Evolutionary conservation across 1,140 invertebrate genomes (phyloP), one percentile per base, ranked within the genome.

Genomic region (Ruditapes philippinarum): DNA sequence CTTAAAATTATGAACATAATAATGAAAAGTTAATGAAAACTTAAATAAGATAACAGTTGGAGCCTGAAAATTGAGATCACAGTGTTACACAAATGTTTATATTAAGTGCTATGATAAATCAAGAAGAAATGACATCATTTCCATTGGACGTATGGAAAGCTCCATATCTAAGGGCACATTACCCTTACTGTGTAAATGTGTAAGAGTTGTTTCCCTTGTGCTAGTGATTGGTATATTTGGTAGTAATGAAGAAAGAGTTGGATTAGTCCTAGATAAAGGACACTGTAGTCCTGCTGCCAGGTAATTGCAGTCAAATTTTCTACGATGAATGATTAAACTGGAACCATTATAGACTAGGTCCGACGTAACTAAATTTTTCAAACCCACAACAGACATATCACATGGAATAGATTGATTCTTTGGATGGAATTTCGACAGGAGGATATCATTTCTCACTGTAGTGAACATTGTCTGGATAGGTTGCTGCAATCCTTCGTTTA

Each of bases 271-370:
- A 38, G 80, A 62, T 36, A 79, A 62, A 4, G 91, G 25, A 89
- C 94, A 95, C 85, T 91, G 87, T 4, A 94, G 68, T 42, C 78
- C 90, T 9, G 57, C 76, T 9, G 42, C 33, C 4, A 91, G 93
- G 88, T 92, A 94, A 68, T 88, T 89, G 89, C 94, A 95, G 79
- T 89, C 89, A 68, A 92, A 94, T 22, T 91, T 93, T 79, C 91
- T 70, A 12, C 93, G 88, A 85, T 95, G 94, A n/a, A 95, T 79
- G 54, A 94, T 91, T 11, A 95, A 42, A 82, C 93, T 94, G 33
- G 93, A 92, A 33, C 93, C 93, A 57, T 93, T 94, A 83, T 94
- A 92, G n/a, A 89, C 80, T n/a, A 95, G 51, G 65, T 94, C 92
- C 17, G 92, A 92, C 38, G 90, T 94, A n/a, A 92, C 89, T 33